Base-by-base conservation (phyloP, 1,140 invertebrate species). In the Caerostris extrusa region DNA sequence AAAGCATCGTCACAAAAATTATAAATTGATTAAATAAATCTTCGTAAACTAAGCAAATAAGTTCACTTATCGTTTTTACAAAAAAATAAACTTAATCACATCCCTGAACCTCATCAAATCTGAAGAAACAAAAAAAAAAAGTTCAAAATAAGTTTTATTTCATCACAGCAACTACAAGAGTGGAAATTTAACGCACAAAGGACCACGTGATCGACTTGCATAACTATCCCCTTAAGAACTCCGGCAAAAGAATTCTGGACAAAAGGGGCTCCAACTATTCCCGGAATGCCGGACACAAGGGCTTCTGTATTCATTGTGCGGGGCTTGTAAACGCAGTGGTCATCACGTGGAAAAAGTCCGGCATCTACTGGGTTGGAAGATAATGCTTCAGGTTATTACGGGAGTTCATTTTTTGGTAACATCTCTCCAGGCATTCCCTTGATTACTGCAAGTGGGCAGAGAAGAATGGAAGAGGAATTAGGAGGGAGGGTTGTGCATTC, bases 111-210 rank as follows among this genome's bases (percentile, higher is more conserved):
- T 64, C 61, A 12, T 14, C 12, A 64, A 64, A 14, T 64, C 61
- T 14, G 3, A 12, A 64, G 5, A 0, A 14, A 50, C 10, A 10
- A 17, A 50, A 34, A 3, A 12, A 50, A 50, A 12, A 77, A 3
- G 50, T 53, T 50, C 12, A 53, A 50, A 77, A 77, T 53, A 77
- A 53, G 8, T 50, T 50, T 50, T 53, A 53, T 8, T 53, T 8
- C 3, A 12, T 50, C 7, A 3, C 3, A 3, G 34, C 34, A 77
- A 77, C 10, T 77, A 77, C 71, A 34, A 34, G 50, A 77, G 34
- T 50, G 71, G 34, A 77, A 77, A 77, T 77, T 77, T 77, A 77
- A 50, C 71, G 71, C 19, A 77, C 71, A 77, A 77, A 77, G 53
- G 34, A 53, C 19, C 50, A 77, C 71, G 71, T 77, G 71, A 77